Percentiles rank a stretch among this genome's conserved stretches.
phyloP scores from a whole-genome alignment of 2,888 invertebrate species.

The Drosophila limbata region DNA sequence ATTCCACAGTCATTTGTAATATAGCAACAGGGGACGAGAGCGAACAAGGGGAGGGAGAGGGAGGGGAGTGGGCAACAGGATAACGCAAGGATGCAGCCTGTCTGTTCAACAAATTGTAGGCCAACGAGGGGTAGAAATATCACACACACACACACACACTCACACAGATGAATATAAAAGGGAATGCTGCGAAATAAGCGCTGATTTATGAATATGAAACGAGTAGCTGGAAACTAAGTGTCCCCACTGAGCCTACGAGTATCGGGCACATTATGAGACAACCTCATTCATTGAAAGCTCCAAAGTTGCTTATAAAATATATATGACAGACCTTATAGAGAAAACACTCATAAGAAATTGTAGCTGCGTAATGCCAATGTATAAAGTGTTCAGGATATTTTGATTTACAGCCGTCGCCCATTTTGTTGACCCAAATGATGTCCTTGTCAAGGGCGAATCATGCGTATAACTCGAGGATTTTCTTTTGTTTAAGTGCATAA shows the following conservation, averaged over 20 bases:
- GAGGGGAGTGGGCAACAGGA: conserved; percentile 58
- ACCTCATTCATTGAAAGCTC: conserved; percentile 34
- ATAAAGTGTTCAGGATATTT: conserved; percentile 16
- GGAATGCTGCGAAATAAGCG: conserved; percentile 56
- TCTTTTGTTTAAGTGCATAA: conserved; percentile 72
- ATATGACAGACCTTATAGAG: conserved; percentile 11
- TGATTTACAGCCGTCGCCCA: conserved; percentile 45
- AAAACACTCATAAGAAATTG: neutral
- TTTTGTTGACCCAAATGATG: conserved; percentile 61
- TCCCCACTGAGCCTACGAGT: conserved; percentile 26
- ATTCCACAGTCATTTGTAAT: conserved; percentile 83
- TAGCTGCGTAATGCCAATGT: conserved; percentile 10
- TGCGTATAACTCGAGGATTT: conserved; percentile 55
- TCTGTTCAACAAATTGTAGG: conserved; percentile 72
- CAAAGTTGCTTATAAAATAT: conserved; percentile 14
- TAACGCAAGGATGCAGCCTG: conserved; percentile 78
- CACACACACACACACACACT: conserved; percentile 24
- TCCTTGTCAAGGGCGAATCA: conserved; percentile 43
- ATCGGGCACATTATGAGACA: conserved; percentile 42
- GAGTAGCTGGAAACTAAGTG: conserved; percentile 32
- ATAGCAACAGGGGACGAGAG: conserved; percentile 57
- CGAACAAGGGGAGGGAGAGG: neutral
- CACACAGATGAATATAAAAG: conserved; percentile 30
- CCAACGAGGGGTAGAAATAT: conserved; percentile 47
- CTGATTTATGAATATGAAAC: conserved; percentile 69